These are phyloP conservation scores for Crotophaga sulcirostris DNA, from an alignment of 2,113 vertebrate genomes.

Conservation along the genomic window DNA sequence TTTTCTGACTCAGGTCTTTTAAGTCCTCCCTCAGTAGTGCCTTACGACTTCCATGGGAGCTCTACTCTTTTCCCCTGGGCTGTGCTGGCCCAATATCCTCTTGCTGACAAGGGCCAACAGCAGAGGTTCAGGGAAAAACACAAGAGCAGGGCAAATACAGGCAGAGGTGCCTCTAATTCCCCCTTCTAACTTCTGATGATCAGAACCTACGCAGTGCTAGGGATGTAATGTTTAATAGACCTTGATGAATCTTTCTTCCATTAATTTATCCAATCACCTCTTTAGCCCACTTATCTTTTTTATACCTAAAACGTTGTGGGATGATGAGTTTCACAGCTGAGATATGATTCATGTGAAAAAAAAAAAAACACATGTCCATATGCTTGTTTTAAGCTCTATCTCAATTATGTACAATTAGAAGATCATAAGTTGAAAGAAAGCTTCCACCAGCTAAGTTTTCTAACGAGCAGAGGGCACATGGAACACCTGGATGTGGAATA, in stretches of 20 bases:
- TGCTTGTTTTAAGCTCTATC: neutral
- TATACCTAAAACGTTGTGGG: neutral
- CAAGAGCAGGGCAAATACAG: neutral
- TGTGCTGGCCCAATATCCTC: neutral
- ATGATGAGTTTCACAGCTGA: neutral
- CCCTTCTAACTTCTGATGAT: neutral
- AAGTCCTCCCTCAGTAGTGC: neutral
- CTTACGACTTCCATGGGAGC: neutral
- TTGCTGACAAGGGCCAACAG: fast-evolving
- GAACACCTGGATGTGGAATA: neutral
- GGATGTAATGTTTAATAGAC: neutral
- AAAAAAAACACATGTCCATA: neutral
- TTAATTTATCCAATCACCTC: neutral
- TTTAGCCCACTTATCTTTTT: neutral
- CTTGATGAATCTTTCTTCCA: neutral
- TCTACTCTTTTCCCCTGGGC: neutral
- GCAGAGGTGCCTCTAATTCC: neutral
- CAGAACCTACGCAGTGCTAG: neutral
- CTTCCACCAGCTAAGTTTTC: neutral
- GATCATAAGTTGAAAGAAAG: neutral
- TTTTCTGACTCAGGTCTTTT: neutral
- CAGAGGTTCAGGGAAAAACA: neutral
- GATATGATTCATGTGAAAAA: neutral
- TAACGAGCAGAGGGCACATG: neutral
- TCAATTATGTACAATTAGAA: neutral